Evolutionary conservation across 2,797 vertebrate species (phyloP), one percentile per base, ranked within the genome.

Genomic region (Halcyon smyrnensis): DNA sequence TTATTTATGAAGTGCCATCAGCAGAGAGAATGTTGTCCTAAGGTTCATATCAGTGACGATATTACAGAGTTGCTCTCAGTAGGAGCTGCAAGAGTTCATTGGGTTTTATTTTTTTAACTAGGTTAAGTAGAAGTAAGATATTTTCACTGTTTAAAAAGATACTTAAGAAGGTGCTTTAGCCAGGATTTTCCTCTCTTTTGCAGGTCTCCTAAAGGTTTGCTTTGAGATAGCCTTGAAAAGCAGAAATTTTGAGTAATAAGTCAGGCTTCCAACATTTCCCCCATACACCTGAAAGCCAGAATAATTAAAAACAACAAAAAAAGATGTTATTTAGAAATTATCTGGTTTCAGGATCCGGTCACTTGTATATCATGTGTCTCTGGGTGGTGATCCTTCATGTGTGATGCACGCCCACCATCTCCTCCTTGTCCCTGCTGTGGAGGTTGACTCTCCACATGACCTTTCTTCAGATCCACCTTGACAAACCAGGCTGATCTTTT

Each of bases 1-100:
- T 94, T 95, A 95, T 96, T 96, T 95, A 96, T 83, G 86, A 86
- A 69, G 34, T 71, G 84, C 75, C 91, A 62, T 94, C 83, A 89
- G 78, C 6, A 1, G 83, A 56, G 65, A 82, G 28, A 85, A 12
- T 1, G 1, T 62, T 87, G 90, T 93, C 81, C 90, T 94, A 82
- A 92, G 78, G 94, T 95, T 97, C 94, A 80, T 89, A 93, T 93
- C 90, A 79, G 41, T 89, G 92, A 95, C 0, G 8, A 71, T 24
- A 41, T 95, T 95, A 95, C 21, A n/a, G 81, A 95, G 57, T 71
- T 93, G 77, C 90, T 92, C 83, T 87, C 94, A 80, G 51, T 43
- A 59, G 77, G 30, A 95, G 57, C 62, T 90, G 69, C 79, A 90
- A 82, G 76, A 92, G 24, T 77, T 95, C 76, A 92, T 59, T 87